These are phyloP conservation scores for Pteronura brasiliensis DNA, from an alignment of 2,113 vertebrate genomes.

Conservation along the genomic window DNA sequence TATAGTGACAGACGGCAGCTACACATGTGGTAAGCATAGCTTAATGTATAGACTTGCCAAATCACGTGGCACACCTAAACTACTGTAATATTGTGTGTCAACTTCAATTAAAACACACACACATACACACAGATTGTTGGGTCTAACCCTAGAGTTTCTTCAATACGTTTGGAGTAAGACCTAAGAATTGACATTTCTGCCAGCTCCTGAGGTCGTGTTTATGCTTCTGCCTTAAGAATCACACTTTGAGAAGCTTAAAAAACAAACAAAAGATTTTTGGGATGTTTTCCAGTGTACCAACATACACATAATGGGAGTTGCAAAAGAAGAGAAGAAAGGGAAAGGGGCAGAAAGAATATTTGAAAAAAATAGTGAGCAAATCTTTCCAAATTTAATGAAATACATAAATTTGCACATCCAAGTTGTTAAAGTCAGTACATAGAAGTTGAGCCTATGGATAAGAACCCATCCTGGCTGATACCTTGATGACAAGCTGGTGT, in stretches of 20 bases:
- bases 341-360: not conserved
- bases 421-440: not conserved
- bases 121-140: not conserved
- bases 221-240: not conserved
- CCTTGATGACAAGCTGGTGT: not conserved
- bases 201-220: not conserved
- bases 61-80: not conserved
- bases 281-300: not conserved
- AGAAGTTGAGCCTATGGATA: not conserved
- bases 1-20: not conserved
- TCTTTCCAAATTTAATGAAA: not conserved
- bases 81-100: not conserved
- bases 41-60: not conserved
- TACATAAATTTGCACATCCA: not conserved
- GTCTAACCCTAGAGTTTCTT: not conserved
- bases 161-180: not conserved
- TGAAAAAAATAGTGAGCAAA: not conserved
- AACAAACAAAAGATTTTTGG: not conserved
- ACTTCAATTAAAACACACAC: not conserved
- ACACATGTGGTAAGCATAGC: not conserved
- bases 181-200: not conserved
- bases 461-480: not conserved
- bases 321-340: not conserved
- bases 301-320: not conserved
- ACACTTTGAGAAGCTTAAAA: not conserved